Conservation (phyloP, 2,797 vertebrate genomes). For the Phrynocephalus guinanensis region DNA sequence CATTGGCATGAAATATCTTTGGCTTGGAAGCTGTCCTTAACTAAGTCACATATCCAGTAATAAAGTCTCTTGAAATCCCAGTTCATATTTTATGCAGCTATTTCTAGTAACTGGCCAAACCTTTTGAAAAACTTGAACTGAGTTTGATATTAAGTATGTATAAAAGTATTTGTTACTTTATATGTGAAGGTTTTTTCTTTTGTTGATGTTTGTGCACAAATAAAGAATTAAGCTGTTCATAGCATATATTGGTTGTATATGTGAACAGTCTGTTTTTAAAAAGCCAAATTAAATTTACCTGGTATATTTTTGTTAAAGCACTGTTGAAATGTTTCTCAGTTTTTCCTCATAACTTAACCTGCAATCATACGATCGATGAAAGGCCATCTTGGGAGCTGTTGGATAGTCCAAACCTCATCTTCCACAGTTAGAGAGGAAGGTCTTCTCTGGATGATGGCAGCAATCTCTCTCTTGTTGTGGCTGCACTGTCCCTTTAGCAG, state of each 20-base stretch:
- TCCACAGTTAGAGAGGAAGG: too few relatives aligned
- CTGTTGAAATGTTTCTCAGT: neutral
- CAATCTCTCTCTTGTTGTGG: neutral
- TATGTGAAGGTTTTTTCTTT: neutral
- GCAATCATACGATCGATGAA: too few relatives aligned
- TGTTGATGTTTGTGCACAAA: neutral
- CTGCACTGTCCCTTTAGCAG: neutral
- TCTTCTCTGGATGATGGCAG: neutral
- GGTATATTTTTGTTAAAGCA: neutral
- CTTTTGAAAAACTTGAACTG: slow-evolving; percentile 58
- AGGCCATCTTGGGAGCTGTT: neutral
- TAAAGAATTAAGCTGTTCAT: neutral
- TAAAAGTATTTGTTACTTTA: slow-evolving; percentile 53
- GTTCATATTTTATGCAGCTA: slow-evolving; percentile 53
- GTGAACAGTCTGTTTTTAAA: slow-evolving; percentile 8
- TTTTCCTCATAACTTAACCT: neutral
- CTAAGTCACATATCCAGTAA: slow-evolving; percentile 22
- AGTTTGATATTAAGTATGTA: slow-evolving; percentile 25
- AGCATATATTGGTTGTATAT: neutral
- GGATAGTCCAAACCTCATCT: neutral
- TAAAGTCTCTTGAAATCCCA: slow-evolving; percentile 50
- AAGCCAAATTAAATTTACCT: neutral
- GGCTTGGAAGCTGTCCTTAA: slow-evolving; percentile 39
- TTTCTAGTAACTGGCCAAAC: slow-evolving; percentile 59
- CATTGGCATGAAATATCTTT: slow-evolving; percentile 32